These are phyloP conservation scores for Anableps anableps DNA, from an alignment of 2,797 vertebrate species.

Conservation along the genomic window DNA sequence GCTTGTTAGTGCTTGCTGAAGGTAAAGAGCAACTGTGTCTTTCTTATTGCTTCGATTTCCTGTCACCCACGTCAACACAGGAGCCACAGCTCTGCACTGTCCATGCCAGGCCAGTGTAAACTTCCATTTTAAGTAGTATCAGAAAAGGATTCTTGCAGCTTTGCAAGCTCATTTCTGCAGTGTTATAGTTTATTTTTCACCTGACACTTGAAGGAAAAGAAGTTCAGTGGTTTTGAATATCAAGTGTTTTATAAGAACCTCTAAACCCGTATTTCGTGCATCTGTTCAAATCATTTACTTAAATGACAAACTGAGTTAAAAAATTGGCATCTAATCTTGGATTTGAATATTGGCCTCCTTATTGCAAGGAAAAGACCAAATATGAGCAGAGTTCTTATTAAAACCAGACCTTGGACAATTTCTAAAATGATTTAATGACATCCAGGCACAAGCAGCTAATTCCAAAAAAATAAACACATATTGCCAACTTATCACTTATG, in stretches of 20 bases:
- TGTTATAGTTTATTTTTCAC: constrained; percentile 4
- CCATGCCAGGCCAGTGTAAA: constrained; percentile 33
- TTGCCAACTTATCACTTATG: background rate
- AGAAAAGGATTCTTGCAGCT: constrained; percentile 1
- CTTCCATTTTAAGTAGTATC: constrained; percentile 23
- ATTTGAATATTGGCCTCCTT: constrained; percentile 13
- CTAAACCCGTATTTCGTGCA: constrained; percentile 10
- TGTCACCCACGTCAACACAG: constrained; percentile 36
- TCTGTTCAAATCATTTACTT: constrained; percentile 43
- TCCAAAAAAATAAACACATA: background rate
- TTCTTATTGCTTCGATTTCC: constrained; percentile 34
- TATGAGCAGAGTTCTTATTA: constrained; percentile 3
- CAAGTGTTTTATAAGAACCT: background rate
- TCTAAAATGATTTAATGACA: constrained; percentile 12
- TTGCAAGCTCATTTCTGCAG: background rate
- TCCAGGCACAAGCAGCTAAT: background rate
- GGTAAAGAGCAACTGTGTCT: constrained; percentile 15
- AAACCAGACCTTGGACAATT: constrained; percentile 17
- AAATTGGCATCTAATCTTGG: constrained; percentile 9
- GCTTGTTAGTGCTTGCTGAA: constrained; percentile 31
- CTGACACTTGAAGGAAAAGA: constrained; percentile 6
- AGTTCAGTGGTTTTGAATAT: background rate
- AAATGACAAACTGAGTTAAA: constrained; percentile 8
- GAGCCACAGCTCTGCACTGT: constrained; percentile 22
- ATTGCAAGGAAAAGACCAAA: constrained; percentile 23